Percentiles rank a stretch among this genome's conserved stretches.
Conservation (phyloP, 2,113 vertebrate genomes). For the Petrocephalus zakoni region DNA sequence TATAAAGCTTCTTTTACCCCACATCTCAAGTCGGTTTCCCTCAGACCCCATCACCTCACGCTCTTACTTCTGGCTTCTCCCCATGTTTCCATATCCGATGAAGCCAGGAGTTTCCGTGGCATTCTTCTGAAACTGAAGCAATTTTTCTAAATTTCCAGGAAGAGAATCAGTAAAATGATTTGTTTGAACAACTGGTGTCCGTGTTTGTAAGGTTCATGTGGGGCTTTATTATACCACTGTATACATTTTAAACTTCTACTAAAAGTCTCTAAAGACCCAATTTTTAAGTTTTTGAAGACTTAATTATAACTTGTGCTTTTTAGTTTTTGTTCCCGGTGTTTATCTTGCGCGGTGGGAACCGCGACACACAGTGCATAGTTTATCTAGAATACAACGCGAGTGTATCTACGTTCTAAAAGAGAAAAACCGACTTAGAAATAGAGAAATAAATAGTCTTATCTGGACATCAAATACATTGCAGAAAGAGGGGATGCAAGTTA, state of each 20-base stretch:
- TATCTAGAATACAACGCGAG: neutral
- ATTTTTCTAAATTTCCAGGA: neutral
- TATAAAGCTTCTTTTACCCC: neutral
- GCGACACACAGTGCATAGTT: neutral
- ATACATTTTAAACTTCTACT: neutral
- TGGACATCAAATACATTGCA: neutral
- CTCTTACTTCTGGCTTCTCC: neutral
- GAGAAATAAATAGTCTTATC: neutral
- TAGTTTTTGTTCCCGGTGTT: neutral
- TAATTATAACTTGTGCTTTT: neutral
- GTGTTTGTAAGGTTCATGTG: neutral
- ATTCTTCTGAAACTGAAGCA: neutral
- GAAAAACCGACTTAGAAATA: neutral
- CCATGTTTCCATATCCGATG: too few relatives aligned
- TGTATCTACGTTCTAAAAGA: neutral
- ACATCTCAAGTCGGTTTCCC: neutral
- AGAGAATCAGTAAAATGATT: neutral
- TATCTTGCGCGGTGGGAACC: neutral
- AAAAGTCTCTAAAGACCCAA: neutral
- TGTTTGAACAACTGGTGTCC: neutral
- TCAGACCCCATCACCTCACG: neutral
- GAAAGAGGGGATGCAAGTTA: neutral
- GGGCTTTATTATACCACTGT: neutral
- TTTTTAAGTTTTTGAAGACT: neutral
- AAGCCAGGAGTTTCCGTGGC: neutral